A percentile compares a stretch with the other conserved stretches of the same genome.
Conservation (phyloP, 2,113 vertebrate genomes). For the Mus spicilegus region DNA sequence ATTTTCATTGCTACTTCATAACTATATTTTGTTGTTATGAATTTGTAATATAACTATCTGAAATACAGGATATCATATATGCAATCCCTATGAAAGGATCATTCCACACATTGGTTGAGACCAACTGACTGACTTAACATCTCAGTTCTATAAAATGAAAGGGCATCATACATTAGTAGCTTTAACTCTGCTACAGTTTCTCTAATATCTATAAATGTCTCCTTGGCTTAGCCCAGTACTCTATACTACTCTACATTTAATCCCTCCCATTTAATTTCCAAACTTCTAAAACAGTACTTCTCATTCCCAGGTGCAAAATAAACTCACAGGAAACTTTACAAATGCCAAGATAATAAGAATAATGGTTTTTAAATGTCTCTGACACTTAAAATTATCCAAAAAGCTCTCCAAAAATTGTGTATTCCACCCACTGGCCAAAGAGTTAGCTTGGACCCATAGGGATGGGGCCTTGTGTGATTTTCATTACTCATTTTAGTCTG, state of each 20-base stretch:
- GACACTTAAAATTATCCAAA: not conserved
- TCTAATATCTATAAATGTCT: not conserved
- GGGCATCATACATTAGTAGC: not conserved
- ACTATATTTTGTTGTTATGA: not conserved
- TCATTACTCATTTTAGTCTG: not conserved
- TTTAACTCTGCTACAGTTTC: not conserved
- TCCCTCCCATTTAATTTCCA: not conserved
- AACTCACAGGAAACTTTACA: not conserved
- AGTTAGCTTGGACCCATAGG: not conserved
- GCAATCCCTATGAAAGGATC: not conserved
- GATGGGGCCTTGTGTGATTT: fast-evolving
- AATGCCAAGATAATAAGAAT: not conserved
- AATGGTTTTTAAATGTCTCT: not conserved
- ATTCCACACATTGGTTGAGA: not conserved
- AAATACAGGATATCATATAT: not conserved
- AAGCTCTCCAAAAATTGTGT: not conserved
- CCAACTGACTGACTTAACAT: not conserved
- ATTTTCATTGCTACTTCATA: not conserved
- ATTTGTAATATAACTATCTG: not conserved
- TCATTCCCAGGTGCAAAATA: not conserved
- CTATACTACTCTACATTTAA: not conserved
- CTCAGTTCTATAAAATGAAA: not conserved
- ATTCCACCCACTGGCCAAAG: not conserved
- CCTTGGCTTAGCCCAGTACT: not conserved
- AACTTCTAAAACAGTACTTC: not conserved